Evolutionary conservation across 2,888 invertebrate species (phyloP).

Genomic region (Sussaba pulchella): DNA sequence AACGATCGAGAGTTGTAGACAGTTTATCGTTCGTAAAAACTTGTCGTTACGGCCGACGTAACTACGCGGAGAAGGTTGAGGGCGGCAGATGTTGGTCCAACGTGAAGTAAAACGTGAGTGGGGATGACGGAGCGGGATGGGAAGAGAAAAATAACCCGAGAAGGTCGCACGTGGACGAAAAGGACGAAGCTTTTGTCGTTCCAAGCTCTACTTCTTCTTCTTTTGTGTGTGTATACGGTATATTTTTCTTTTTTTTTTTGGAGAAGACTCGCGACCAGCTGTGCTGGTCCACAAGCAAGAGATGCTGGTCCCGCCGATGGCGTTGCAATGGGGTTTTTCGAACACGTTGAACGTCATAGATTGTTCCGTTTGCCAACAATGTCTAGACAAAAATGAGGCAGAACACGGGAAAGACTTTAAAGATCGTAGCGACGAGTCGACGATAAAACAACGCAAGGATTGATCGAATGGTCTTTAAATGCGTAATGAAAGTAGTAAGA

Average conservation of each 20-base stretch:
- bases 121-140: neutral
- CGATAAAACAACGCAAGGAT: constrained; percentile 9
- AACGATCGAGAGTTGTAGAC: constrained; percentile 57
- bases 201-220: constrained; percentile 11
- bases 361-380: constrained; percentile 50
- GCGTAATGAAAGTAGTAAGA: neutral
- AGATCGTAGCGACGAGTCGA: neutral
- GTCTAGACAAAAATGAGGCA: constrained; percentile 19
- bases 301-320: neutral
- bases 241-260: neutral
- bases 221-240: neutral
- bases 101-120: constrained; percentile 6
- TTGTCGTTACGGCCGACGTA: constrained; percentile 33
- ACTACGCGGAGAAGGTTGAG: neutral
- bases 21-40: constrained; percentile 58
- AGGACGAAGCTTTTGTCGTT: neutral
- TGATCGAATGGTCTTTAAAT: constrained; percentile 3
- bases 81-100: constrained; percentile 6
- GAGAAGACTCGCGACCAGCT: constrained; percentile 8
- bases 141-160: constrained; percentile 3
- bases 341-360: constrained; percentile 37
- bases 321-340: constrained; percentile 35
- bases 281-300: neutral
- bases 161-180: neutral
- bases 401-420: constrained; percentile 27